Conservation (phyloP, 2,888 invertebrate species). For the Caenorhabditis sp. region DNA sequence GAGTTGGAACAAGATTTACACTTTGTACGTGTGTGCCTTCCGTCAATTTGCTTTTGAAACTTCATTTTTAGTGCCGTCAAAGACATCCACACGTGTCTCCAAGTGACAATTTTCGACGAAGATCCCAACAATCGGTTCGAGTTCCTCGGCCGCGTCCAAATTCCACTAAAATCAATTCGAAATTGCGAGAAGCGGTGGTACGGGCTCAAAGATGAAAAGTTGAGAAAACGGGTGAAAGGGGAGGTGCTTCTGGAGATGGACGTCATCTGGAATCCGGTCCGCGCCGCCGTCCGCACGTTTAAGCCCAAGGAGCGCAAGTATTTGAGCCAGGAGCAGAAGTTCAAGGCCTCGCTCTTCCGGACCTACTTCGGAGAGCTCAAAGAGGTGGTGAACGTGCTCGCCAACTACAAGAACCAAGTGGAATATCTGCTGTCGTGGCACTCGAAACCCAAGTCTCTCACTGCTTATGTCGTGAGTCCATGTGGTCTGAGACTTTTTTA, state of each 20-base stretch:
- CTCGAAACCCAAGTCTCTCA: conserved; percentile 87
- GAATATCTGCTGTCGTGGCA: conserved; percentile 99
- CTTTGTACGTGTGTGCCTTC: conserved; percentile 84
- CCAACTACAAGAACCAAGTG: conserved; percentile 91
- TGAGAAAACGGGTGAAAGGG: conserved; percentile 80
- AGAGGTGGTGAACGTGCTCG: conserved; percentile 89
- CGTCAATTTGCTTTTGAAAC: not conserved
- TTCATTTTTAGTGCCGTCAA: conserved; percentile 81
- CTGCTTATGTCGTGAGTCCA: conserved; percentile 84
- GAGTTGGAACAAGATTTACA: conserved; percentile 98
- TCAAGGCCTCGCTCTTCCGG: conserved; percentile 91
- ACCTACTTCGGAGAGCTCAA: conserved; percentile 93
- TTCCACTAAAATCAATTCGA: conserved; percentile 88
- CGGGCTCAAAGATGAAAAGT: conserved; percentile 94
- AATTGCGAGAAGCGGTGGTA: conserved; percentile 96
- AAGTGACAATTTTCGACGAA: conserved; percentile 96
- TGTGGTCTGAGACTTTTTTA: not conserved
- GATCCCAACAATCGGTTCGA: conserved; percentile 95
- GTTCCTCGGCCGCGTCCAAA: conserved; percentile 92
- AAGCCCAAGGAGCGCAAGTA: conserved; percentile 96
- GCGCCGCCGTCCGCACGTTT: conserved; percentile 92
- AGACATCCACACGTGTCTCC: conserved; percentile 93
- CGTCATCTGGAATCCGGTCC: conserved; percentile 92
- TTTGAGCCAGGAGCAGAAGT: conserved; percentile 93
- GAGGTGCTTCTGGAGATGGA: conserved; percentile 93